Evolutionary conservation across 1,140 invertebrate genomes (phyloP), one percentile per base, ranked within the genome.

Genomic region (Zelostemma sp.): DNA sequence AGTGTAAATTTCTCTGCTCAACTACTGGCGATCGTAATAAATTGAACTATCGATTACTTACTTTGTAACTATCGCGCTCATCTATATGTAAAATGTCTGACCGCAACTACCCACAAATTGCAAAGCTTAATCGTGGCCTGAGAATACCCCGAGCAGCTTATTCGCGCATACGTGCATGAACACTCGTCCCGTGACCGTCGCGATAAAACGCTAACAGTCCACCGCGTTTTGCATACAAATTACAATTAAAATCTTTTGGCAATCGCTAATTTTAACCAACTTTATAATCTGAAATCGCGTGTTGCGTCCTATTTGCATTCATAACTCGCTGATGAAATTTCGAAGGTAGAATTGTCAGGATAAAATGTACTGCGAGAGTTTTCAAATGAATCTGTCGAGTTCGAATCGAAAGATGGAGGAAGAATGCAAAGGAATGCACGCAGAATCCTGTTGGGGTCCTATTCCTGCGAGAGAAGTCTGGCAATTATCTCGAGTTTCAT

Each of bases 191-290:
- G 18, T 18, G 47, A 21, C 6, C 46, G 31, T 6, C 28, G 41
- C 49, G 60, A 72, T 72, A 72, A 74, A 74, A 69, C 60, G 43
- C 40, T 41, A 59, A 50, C 60, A 40, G 35, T 43, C 21, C 33
- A 18, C 8, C 51, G 43, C 60, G 60, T 45, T 69, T 69, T 69
- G 66, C 66, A 69, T 69, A 69, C 55, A 69, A 69, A 69, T 69
- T 69, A 58, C 60, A 69, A 69, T 69, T 69, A 63, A 69, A 69
- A 65, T 65, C 67, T 69, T 69, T 68, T 41, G 61, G 46, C 60
- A 45, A 64, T 69, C 51, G 48, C 56, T 61, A 69, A 69, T 69
- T 69, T 56, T 50, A 56, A 50, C 55, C 16, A 60, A 64, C 61
- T 69, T 69, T 69, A 64, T 69, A 72, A 75, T 75, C 55, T 53